Evolutionary conservation across 2,797 vertebrate genomes (phyloP), one percentile per base, ranked within the genome.

Genomic region (Delichon dasypus): DNA sequence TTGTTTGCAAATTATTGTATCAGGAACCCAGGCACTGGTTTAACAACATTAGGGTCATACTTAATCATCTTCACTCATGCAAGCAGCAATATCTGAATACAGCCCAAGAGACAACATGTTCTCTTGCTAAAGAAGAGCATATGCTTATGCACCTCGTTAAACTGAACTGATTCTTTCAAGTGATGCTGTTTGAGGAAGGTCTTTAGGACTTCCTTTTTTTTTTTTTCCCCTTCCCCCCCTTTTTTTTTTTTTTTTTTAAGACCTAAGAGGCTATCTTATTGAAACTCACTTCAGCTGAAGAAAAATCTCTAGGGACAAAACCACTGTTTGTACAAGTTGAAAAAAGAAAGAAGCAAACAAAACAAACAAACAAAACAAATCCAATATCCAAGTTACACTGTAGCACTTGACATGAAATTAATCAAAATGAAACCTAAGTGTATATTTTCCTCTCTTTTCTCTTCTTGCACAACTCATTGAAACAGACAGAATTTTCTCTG

Each of bases 41-140:
- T 88, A 90, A 88, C 61, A 89, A 93, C 82, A 44, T 70, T 11
- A 87, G 78, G 82, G 85, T 65, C 88, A 87, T 21, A 42, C 23
- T 81, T 91, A 85, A 87, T 82, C 82, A 72, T 65, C 75, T 48
- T 53, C 67, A 88, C 47, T 87, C 90, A 89, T 1, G 13, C 27
- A 92, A 90, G 45, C 62, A 87, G 36, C 14, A 85, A 20, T 40
- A 70, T 11, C 55, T 51, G 71, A 44, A 34, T 13, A 87, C 55
- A 81, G 48, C 11, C n/a, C 38, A 55, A 30, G 36, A 72, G n/a
- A 82, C 16, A 23, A 89, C 73, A 40, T 1, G 1, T 12, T 67
- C 53, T 65, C 55, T 38, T 60, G 32, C 47, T 89, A 27, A 61
- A 64, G 26, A 85, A 21, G 7, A 74, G 45, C 25, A 67, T 15